Percentiles rank a stretch among this genome's conserved stretches.
Evolutionary conservation across 2,888 invertebrate species (phyloP).

Genomic region (Sarcophaga subvicina): DNA sequence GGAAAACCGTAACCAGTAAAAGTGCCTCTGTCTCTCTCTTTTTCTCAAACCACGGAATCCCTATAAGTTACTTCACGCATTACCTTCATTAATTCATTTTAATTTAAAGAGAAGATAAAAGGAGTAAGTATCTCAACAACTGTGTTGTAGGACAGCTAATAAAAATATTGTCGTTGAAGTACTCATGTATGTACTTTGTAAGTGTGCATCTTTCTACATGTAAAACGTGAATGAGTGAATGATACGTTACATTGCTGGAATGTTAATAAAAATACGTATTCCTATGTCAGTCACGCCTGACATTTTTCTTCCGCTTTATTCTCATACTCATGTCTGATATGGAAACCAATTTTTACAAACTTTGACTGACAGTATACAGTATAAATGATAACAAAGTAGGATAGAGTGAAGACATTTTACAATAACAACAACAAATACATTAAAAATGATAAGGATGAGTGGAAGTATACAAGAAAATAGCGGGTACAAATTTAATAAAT

Average conservation of each 20-base stretch:
- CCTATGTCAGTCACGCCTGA: constrained; percentile 59
- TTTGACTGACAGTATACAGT: constrained; percentile 17
- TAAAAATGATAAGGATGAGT: neutral
- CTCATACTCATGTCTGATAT: constrained; percentile 1
- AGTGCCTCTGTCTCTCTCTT: no score
- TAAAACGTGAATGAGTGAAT: neutral
- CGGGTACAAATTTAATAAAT: constrained; percentile 32
- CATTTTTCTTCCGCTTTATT: constrained; percentile 24
- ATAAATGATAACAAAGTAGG: no score
- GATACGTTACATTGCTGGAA: neutral
- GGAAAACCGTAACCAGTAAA: no score
- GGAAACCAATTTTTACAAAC: constrained; percentile 34
- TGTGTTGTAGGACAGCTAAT: no score
- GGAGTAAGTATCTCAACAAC: no score
- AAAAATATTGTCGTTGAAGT: no score
- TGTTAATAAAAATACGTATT: neutral
- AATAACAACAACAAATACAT: neutral
- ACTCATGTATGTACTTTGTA: neutral
- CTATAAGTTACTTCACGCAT: no score
- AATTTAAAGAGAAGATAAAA: no score
- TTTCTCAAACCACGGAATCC: no score
- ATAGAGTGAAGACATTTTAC: no score
- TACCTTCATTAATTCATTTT: no score
- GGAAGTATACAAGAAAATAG: neutral
- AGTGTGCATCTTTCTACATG: neutral